Evolutionary conservation across 2,113 vertebrate genomes (phyloP).

Genomic region (Illadopsis cleaveri): DNA sequence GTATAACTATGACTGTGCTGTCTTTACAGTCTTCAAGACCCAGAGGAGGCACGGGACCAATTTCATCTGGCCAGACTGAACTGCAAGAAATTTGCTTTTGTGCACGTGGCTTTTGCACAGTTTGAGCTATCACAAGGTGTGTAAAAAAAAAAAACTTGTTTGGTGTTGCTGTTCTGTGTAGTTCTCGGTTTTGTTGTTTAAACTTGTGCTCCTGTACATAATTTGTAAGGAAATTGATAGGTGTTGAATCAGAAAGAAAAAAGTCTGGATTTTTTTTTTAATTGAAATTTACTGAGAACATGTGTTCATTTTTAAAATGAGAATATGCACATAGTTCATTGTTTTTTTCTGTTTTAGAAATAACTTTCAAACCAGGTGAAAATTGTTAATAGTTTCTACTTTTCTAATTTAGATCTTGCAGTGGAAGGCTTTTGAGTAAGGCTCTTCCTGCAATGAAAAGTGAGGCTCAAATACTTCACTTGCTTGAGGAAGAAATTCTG

Average conservation of each 20-base stretch:
- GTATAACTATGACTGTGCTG: background rate
- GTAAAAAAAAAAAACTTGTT: background rate
- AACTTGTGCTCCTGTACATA: background rate
- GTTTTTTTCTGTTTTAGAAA: background rate
- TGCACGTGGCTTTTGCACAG: conserved; percentile 92
- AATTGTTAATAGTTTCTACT: background rate
- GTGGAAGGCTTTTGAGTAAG: background rate
- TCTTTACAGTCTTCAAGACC: conserved; percentile 79
- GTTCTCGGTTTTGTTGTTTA: background rate
- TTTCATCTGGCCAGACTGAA: conserved; percentile 89
- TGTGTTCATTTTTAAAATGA: background rate
- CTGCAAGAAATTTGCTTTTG: conserved; percentile 93
- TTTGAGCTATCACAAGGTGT: conserved; percentile 91
- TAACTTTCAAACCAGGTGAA: background rate
- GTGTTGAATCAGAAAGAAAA: background rate
- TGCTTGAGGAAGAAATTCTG: background rate
- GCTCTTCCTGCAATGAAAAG: background rate
- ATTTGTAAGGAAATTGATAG: background rate
- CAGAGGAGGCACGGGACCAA: conserved; percentile 90
- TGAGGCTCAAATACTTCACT: background rate
- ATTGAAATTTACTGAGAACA: background rate
- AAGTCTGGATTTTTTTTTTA: background rate
- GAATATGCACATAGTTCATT: background rate
- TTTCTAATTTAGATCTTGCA: background rate
- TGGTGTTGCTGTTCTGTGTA: background rate